Evolutionary conservation across 2,888 invertebrate species (phyloP).

Genomic region (Volucella bombylans): DNA sequence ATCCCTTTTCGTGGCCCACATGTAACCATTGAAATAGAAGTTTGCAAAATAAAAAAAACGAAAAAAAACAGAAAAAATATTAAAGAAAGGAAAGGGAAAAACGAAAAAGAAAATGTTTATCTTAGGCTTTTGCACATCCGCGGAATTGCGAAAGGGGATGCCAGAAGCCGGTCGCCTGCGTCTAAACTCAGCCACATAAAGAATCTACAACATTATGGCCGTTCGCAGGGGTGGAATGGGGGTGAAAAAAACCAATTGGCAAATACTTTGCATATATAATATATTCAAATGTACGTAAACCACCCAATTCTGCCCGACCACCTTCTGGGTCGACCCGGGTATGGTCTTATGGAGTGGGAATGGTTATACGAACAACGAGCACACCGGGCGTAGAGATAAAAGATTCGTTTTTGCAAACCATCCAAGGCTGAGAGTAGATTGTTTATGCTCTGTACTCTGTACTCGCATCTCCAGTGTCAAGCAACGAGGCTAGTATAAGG

Average conservation of each 20-base stretch:
- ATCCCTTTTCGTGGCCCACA: conserved; percentile 62
- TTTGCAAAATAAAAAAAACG: conserved; percentile 21
- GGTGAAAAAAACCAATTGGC: conserved; percentile 82
- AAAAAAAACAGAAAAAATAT: conserved; percentile 46
- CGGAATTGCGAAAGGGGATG: conserved; percentile 76
- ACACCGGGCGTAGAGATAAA: conserved; percentile 60
- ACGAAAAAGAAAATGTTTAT: conserved; percentile 77
- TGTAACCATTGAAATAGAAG: conserved; percentile 71
- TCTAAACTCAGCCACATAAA: conserved; percentile 72
- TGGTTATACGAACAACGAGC: conserved; percentile 33
- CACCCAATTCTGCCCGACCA: conserved; percentile 71
- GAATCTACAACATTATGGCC: conserved; percentile 75
- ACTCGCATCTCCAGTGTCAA: conserved; percentile 51
- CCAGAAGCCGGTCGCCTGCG: conserved; percentile 76
- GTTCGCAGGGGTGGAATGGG: conserved; percentile 79
- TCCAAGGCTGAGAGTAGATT: conserved; percentile 63
- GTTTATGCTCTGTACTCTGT: conserved; percentile 38
- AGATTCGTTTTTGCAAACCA: conserved; percentile 70
- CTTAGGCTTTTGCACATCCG: conserved; percentile 80
- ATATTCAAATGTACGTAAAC: conserved; percentile 78
- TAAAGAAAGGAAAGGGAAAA: conserved; percentile 29
- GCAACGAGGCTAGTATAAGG: conserved; percentile 18
- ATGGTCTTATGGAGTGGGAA: background rate
- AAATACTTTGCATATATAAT: conserved; percentile 82
- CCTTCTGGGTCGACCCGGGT: conserved; percentile 41